Evolutionary conservation across 2,888 invertebrate genomes (phyloP), one percentile per base, ranked within the genome.

Genomic region (Dasysyrphus albostriatus): DNA sequence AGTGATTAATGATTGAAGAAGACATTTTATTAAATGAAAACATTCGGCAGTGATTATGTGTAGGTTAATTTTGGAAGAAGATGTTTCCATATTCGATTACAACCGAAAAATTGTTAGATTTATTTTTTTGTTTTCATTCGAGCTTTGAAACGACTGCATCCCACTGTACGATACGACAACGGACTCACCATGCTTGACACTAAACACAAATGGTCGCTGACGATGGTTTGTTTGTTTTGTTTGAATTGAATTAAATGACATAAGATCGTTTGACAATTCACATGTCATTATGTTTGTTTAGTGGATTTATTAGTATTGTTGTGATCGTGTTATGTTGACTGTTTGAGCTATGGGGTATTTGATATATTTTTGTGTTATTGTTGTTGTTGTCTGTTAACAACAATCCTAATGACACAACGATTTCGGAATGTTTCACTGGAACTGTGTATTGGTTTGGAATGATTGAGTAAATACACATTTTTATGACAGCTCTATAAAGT

Each of bases 181-280:
- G 24, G 29, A 51, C 61, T 54, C 14, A 69, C 47, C 32, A 16
- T 63, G 16, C 16, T 74, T 79, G 69, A 80, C 63, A 80, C 70
- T 84, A 58, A 80, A 75, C 34, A 54, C 58, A 42, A 61, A 24
- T 42, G 34, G 19, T 37, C 47, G 73, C 12, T 69, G 79, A 24
- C 24, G 24, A 83, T 58, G 74, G 69, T 73, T 59, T 80, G 72
- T 84, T 84, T 75, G 59, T 59, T 76, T 72, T 72, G 58, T 37
- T 74, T 73, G 54, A 65, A 63, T 67, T 76, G 47, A 74, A 63
- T 67, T 76, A 39, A 74, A 67, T 29, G 51, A 44, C 49, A 82
- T 74, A 73, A 77, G 85, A 74, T 76, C 47, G 34, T 63, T 82
- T 85, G 85, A 85, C 85, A 85, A 82, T 85, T 85, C 82, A 85